Conservation (phyloP, 2,888 invertebrate species). For the Prosopocoilus inquinatus region DNA sequence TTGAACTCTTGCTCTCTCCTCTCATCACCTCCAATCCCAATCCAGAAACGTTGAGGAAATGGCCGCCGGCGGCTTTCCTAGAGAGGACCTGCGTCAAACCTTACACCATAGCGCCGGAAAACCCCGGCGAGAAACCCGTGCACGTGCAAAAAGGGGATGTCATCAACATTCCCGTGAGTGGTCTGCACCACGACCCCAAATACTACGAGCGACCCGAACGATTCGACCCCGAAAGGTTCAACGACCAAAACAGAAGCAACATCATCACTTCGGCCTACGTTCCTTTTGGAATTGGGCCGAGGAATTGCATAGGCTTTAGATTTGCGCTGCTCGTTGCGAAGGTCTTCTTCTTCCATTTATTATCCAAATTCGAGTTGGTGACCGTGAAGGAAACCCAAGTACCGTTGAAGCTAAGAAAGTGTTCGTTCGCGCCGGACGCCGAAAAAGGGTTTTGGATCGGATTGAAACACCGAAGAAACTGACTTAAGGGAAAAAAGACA, state of each 20-base stretch:
- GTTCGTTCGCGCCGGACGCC: constrained; percentile 27
- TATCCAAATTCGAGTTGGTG: constrained; percentile 39
- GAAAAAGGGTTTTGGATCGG: constrained; percentile 37
- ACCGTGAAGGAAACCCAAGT: constrained; percentile 35
- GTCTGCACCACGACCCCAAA: not conserved
- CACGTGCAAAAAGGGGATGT: not conserved
- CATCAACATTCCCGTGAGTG: not conserved
- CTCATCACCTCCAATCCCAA: too few relatives aligned
- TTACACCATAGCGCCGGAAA: too few relatives aligned
- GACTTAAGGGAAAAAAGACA: too few relatives aligned
- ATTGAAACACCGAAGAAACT: too few relatives aligned
- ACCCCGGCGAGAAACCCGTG: not conserved
- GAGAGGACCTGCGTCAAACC: too few relatives aligned
- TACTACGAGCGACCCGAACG: not conserved
- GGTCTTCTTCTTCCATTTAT: constrained; percentile 33
- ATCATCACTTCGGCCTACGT: not conserved
- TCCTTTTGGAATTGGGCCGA: not conserved
- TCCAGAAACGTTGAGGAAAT: too few relatives aligned
- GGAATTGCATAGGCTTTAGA: constrained; percentile 21
- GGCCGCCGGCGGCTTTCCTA: too few relatives aligned
- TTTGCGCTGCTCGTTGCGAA: constrained; percentile 41
- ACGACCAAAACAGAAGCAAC: not conserved
- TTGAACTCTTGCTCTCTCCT: too few relatives aligned
- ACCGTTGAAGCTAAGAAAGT: constrained; percentile 30
- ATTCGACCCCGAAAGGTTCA: not conserved